phyloP scores from a whole-genome alignment of 2,113 vertebrate genomes.

The Pseudois nayaur region DNA sequence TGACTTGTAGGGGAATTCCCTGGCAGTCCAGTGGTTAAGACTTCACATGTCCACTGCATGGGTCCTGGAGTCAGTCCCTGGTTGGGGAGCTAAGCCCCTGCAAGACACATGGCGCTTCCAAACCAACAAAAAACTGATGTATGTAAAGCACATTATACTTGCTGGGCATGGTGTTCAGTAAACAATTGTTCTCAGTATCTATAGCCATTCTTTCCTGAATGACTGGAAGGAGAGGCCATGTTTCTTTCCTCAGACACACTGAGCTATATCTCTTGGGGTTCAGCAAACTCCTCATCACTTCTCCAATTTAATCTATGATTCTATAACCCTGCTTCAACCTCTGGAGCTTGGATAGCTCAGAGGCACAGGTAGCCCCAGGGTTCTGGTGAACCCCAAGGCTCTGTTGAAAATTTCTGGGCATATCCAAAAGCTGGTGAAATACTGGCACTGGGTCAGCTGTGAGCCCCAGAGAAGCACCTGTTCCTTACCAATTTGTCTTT shows the following conservation, averaged over 20 bases:
- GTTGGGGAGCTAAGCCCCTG: not conserved
- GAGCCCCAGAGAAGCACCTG: not conserved
- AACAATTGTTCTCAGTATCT: not conserved
- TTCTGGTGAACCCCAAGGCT: not conserved
- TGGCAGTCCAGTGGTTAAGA: not conserved
- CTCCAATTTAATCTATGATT: not conserved
- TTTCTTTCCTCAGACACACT: not conserved
- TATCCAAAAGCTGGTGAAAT: not conserved
- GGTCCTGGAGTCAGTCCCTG: not conserved
- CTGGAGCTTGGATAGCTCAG: not conserved
- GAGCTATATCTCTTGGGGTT: not conserved
- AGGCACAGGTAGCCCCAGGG: not conserved
- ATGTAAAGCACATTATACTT: not conserved
- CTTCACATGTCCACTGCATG: not conserved
- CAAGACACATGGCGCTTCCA: not conserved
- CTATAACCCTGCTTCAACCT: not conserved
- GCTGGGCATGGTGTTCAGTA: not conserved
- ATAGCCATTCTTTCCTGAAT: not conserved
- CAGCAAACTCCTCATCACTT: not conserved
- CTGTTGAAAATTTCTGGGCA: not conserved
- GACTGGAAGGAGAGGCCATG: not conserved
- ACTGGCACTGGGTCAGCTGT: not conserved
- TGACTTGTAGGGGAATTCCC: not conserved
- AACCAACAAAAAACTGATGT: not conserved
- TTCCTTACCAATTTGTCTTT: not conserved